A percentile compares a stretch with the other conserved stretches of the same genome.
Evolutionary conservation across 2,113 vertebrate species (phyloP).

Genomic region (Spizaetus ornatus): DNA sequence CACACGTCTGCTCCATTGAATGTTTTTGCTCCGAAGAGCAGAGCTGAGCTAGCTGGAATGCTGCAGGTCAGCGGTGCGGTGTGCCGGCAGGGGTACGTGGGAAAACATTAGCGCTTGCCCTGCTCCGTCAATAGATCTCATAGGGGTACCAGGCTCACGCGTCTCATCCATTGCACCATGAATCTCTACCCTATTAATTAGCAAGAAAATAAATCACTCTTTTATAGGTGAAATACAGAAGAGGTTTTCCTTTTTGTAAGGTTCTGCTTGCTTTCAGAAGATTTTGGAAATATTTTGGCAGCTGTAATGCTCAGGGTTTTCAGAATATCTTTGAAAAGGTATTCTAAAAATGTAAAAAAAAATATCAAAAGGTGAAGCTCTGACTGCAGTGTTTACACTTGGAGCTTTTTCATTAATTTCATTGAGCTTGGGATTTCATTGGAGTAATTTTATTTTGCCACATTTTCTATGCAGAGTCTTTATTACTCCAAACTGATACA

Average conservation of each 20-base stretch:
- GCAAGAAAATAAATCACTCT: not conserved
- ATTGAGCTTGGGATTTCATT: not conserved
- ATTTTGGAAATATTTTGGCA: not conserved
- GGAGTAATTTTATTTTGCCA: not conserved
- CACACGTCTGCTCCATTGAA: not conserved
- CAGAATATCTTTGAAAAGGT: not conserved
- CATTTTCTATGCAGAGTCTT: not conserved
- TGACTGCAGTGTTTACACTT: not conserved
- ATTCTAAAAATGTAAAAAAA: not conserved
- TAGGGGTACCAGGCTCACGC: not conserved
- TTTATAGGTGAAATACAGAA: not conserved
- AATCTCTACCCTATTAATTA: not conserved
- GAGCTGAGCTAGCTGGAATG: not conserved
- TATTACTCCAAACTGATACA: not conserved
- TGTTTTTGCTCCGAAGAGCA: fast-evolving
- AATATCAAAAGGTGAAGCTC: not conserved
- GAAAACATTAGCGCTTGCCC: not conserved
- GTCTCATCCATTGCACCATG: fast-evolving
- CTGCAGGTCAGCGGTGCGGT: not conserved
- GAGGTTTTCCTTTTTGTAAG: not conserved
- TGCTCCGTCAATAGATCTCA: fast-evolving
- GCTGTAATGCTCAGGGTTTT: not conserved
- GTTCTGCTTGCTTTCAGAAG: not conserved
- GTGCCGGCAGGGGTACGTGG: not conserved
- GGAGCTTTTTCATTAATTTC: not conserved